Evolutionary conservation across 30 jellyfish, hydroid and myxozoan species (phyloP), one percentile per base, ranked within the genome.

Genomic region (Sanderia malayensis): DNA sequence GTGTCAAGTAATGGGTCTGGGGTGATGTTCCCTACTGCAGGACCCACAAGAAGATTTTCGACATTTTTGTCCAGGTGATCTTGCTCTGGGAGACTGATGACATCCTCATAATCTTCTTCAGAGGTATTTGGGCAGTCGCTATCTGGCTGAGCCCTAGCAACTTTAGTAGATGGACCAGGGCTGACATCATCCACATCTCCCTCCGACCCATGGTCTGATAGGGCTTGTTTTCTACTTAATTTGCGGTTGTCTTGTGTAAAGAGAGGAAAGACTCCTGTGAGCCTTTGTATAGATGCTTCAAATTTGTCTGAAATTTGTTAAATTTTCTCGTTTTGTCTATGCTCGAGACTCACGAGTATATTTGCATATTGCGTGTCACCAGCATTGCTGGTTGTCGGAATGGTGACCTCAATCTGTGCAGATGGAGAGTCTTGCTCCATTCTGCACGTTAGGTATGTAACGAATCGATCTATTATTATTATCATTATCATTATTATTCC

Each of bases 381-480:
- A 59, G 71, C 34, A 20, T 59, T 59, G 44, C 71, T 59, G 71
- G 71, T 59, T 15, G 71, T 59, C 28, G 71, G 71, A 27, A 59
- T 59, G 18, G 34, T 59, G 13, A 59, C 71, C 28, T 59, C 71
- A 59, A 59, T 59, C 71, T 19, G 44, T 59, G 71, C 71, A 59
- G 71, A 30, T 19, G 49, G 71, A 59, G 71, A 19, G 44, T 59
- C 71, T 59, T 59, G 71, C 71, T 59, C 71, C 71, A 4, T 59
- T 30, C 71, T 8, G 71, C 44, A 59, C 34, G 34, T 20, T 59
- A 59, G 44, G 71, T 59, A 19, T n/a, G n/a, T n/a, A n/a, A n/a
- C n/a, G n/a, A n/a, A n/a, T n/a, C n/a, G n/a, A n/a, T n/a, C n/a
- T n/a, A n/a, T n/a, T n/a, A n/a, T n/a, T n/a, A n/a, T n/a, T n/a